Evolutionary conservation across 2,888 invertebrate species (phyloP).

Genomic region (Teinopalpus imperialis): DNA sequence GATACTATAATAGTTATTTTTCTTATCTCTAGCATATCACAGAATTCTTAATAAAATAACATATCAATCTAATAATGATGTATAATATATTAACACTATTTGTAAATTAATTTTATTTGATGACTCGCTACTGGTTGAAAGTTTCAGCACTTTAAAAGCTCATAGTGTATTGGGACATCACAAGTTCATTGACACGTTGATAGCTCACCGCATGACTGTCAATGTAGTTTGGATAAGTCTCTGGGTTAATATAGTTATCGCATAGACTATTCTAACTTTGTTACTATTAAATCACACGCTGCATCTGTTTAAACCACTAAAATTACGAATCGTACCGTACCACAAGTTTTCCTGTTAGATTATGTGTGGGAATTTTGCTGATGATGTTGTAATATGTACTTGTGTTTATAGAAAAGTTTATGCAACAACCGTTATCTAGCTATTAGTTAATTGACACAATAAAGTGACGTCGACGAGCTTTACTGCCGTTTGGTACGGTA

Average conservation of each 20-base stretch:
- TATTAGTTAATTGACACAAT: slow-evolving; percentile 38
- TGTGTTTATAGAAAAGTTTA: slow-evolving; percentile 38
- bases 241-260: slow-evolving; percentile 34
- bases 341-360: slow-evolving; percentile 3
- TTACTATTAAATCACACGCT: slow-evolving; percentile 3
- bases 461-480: slow-evolving; percentile 15
- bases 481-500: slow-evolving; percentile 12
- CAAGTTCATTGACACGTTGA: slow-evolving; percentile 65
- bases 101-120: neutral
- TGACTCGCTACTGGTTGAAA: slow-evolving; percentile 30
- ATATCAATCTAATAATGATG: too few species aligned
- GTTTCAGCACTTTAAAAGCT: slow-evolving; percentile 42
- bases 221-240: slow-evolving; percentile 49
- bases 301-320: slow-evolving; percentile 22
- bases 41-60: too few species aligned
- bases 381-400: slow-evolving; percentile 16
- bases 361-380: slow-evolving; percentile 20
- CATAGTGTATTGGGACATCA: slow-evolving; percentile 53
- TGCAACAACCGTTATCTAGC: slow-evolving; percentile 44
- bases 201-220: slow-evolving; percentile 54
- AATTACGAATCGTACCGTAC: neutral
- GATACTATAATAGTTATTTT: too few species aligned
- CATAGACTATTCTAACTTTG: slow-evolving; percentile 8
- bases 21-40: too few species aligned
- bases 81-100: slow-evolving; percentile 10